Base-by-base conservation (phyloP, 2,888 invertebrate genomes). In the Cosmia pyralina region DNA sequence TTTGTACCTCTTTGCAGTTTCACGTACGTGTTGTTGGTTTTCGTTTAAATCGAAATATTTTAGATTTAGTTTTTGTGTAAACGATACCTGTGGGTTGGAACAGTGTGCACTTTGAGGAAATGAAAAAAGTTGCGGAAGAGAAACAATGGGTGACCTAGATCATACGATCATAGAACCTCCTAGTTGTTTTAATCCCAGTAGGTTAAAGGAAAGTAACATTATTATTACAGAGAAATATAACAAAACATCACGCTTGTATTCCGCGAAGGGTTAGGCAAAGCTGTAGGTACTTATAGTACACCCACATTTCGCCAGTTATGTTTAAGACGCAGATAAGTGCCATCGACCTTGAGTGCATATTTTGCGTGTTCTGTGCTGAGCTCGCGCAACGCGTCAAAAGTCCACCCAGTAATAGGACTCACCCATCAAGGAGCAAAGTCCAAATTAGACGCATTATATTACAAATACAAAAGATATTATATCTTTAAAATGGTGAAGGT, bases 1-100 rank as follows among this genome's bases (percentile, higher is more conserved):
- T 75, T 78, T 65, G 81, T 68, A 85, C 87, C 87, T 87, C 86
- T 88, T 81, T 85, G 86, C 87, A 85, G 83, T 87, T 86, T 78
- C 72, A 70, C 77, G 79, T 81, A 78, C 81, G 82, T 82, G 79
- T 78, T 77, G 76, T 77, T 75, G 59, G 76, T 73, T 70, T 68
- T 48, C 64, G 60, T 79, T 85, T 77, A 81, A 83, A 77, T 72
- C 69, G 72, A 75, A 80, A 81, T 76, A 74, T 79, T 86, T 76
- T 66, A 71, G 62, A 76, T 77, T 65, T 60, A 60, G 70, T 76
- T 78, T 79, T 77, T 77, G 69, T 60, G n/a, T 63, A 48, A 38
- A 41, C 55, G 58, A 65, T 59, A 41, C 46, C 41, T 58, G 50
- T 11, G 46, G 38, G 22, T 50, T 71, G 38, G 34, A n/a, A 11